Evolutionary conservation across 2,888 invertebrate species (phyloP).

Genomic region (Rhaphigaster nebulosa): DNA sequence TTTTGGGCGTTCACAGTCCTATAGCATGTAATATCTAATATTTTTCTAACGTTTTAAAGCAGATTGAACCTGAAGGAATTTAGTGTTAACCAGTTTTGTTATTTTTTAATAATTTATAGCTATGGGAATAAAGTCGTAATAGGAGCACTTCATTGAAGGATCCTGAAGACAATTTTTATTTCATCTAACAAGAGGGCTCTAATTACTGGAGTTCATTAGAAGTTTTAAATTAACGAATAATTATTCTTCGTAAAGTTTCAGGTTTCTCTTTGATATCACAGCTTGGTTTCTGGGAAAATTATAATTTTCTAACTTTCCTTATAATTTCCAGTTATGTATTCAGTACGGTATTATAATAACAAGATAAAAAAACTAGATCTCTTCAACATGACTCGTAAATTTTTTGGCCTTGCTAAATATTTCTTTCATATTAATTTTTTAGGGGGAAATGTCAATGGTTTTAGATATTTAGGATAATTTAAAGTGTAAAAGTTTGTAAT

Average conservation of each 20-base stretch:
- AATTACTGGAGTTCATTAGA: constrained; percentile 12
- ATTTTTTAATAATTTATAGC: neutral
- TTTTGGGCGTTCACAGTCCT: too few relatives aligned
- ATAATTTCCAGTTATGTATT: neutral
- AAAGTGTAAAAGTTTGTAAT: too few relatives aligned
- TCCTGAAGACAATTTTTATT: neutral
- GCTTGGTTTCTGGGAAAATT: neutral
- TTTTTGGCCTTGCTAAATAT: neutral
- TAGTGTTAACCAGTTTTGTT: too few relatives aligned
- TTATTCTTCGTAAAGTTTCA: constrained; percentile 17
- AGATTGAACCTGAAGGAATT: too few relatives aligned
- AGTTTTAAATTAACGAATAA: constrained; percentile 24
- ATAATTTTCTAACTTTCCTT: constrained; percentile 1
- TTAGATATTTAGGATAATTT: too few relatives aligned
- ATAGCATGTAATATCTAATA: too few relatives aligned
- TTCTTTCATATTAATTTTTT: neutral
- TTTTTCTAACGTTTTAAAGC: too few relatives aligned
- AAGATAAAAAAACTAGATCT: neutral
- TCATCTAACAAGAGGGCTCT: neutral
- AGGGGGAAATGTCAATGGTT: too few relatives aligned
- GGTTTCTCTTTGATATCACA: neutral
- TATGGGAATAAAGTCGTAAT: neutral
- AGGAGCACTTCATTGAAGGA: neutral
- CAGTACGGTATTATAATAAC: neutral
- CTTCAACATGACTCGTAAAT: neutral